Evolutionary conservation across 2,888 invertebrate species (phyloP).

Genomic region (Lagria hirta): DNA sequence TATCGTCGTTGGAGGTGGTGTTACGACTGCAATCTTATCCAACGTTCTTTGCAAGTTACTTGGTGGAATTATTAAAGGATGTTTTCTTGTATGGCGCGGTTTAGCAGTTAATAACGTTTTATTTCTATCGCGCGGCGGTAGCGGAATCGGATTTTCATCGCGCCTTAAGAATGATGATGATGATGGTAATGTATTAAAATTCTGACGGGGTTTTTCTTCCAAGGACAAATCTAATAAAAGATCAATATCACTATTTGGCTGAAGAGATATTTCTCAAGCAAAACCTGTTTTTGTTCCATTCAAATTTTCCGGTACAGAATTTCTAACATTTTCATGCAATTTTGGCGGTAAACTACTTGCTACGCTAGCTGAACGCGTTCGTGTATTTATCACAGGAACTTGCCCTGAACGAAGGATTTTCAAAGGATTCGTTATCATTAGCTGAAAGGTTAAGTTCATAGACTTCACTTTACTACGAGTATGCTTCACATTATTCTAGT

Average conservation of each 20-base stretch:
- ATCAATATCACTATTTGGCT: too few species aligned
- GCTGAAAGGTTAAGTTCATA: conserved; percentile 32
- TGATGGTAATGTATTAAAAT: conserved; percentile 8
- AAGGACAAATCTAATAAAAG: conserved; percentile 6
- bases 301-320: conserved; percentile 42
- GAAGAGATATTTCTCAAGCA: conserved; percentile 1
- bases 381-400: conserved; percentile 57
- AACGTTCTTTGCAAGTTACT: conserved; percentile 62
- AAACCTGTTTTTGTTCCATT: conserved; percentile 33
- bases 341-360: conserved; percentile 42
- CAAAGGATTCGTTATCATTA: conserved; percentile 61
- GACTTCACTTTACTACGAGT: too few species aligned
- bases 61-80: conserved; percentile 76
- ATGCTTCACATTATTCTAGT: too few species aligned
- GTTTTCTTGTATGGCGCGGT: conserved; percentile 75
- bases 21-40: conserved; percentile 59
- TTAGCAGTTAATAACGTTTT: conserved; percentile 65
- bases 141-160: conserved; percentile 68
- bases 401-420: conserved; percentile 64
- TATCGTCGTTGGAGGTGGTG: conserved; percentile 45
- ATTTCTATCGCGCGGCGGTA: conserved; percentile 75
- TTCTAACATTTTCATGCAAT: conserved; percentile 35
- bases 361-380: conserved; percentile 44
- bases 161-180: conserved; percentile 12
- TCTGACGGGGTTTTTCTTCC: conserved; percentile 9